Evolutionary conservation across 2,113 vertebrate genomes (phyloP).

Genomic region (Amphilophus citrinellus): DNA sequence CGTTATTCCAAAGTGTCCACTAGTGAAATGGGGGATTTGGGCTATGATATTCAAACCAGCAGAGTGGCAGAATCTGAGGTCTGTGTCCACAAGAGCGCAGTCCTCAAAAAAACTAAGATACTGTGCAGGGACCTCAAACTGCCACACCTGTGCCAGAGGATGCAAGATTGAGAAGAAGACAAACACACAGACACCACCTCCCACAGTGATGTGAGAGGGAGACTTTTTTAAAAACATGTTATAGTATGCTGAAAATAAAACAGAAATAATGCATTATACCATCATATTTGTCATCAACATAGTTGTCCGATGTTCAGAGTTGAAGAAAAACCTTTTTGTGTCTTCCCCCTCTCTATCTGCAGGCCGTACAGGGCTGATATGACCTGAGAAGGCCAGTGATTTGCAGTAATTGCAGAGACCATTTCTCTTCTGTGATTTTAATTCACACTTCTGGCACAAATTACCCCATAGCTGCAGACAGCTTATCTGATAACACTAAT

Average conservation of each 20-base stretch:
- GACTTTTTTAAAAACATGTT: not conserved
- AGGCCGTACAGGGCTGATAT: not conserved
- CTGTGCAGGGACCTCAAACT: fast-evolving
- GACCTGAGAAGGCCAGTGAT: constrained; percentile 15
- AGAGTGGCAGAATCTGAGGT: not conserved
- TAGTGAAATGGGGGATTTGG: not conserved
- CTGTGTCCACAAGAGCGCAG: not conserved
- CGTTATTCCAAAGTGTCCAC: not conserved
- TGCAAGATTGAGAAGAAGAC: not conserved
- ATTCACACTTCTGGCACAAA: constrained; percentile 41
- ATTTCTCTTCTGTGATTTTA: constrained; percentile 34
- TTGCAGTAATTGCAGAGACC: constrained; percentile 36
- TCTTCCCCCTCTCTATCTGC: not conserved
- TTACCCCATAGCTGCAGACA: constrained; percentile 4
- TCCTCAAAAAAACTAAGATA: not conserved
- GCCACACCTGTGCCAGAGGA: not conserved
- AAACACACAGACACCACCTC: not conserved
- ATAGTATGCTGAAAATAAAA: not conserved
- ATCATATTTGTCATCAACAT: not conserved
- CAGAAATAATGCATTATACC: not conserved
- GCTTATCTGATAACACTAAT: constrained; percentile 40
- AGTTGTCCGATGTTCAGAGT: not conserved
- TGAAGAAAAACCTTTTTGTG: not conserved
- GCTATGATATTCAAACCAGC: not conserved
- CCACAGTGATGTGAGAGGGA: not conserved